Percentiles rank a stretch among this genome's conserved stretches.
Evolutionary conservation across 2,888 invertebrate genomes (phyloP).

Genomic region (Shargacucullia verbasci): DNA sequence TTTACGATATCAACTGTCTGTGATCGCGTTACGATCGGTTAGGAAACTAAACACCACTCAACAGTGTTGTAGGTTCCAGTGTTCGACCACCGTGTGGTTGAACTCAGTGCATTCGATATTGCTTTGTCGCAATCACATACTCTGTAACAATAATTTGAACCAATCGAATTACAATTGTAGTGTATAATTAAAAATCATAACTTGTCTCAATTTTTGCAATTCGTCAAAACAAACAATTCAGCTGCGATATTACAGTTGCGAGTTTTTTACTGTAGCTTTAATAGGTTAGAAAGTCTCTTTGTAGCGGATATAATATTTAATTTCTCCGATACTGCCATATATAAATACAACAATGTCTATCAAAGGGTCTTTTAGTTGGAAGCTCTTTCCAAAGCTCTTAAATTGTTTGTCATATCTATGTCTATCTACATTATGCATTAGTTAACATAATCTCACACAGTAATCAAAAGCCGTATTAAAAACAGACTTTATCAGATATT

Average conservation of each 20-base stretch:
- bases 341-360: too few relatives aligned
- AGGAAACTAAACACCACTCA: slow-evolving; percentile 75
- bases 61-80: slow-evolving; percentile 57
- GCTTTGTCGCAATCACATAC: slow-evolving; percentile 71
- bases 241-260: too few relatives aligned
- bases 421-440: too few relatives aligned
- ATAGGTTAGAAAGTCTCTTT: too few relatives aligned
- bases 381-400: too few relatives aligned
- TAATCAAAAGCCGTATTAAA: slow-evolving; percentile 10
- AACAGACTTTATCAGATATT: not conserved
- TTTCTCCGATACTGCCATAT: too few relatives aligned
- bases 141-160: slow-evolving; percentile 62
- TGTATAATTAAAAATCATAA: slow-evolving; percentile 41
- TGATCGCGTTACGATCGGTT: slow-evolving; percentile 79
- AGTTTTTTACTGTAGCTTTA: too few relatives aligned
- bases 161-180: slow-evolving; percentile 60
- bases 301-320: too few relatives aligned
- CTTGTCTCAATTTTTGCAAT: slow-evolving; percentile 21
- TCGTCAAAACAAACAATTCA: too few relatives aligned
- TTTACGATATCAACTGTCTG: slow-evolving; percentile 72
- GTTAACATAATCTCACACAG: too few relatives aligned
- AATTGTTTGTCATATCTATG: too few relatives aligned
- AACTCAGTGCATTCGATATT: slow-evolving; percentile 76
- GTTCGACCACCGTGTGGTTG: slow-evolving; percentile 77
- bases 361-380: too few relatives aligned